phyloP scores from a whole-genome alignment of 1,140 invertebrate genomes.

The Lamellibrachia luymesi region DNA sequence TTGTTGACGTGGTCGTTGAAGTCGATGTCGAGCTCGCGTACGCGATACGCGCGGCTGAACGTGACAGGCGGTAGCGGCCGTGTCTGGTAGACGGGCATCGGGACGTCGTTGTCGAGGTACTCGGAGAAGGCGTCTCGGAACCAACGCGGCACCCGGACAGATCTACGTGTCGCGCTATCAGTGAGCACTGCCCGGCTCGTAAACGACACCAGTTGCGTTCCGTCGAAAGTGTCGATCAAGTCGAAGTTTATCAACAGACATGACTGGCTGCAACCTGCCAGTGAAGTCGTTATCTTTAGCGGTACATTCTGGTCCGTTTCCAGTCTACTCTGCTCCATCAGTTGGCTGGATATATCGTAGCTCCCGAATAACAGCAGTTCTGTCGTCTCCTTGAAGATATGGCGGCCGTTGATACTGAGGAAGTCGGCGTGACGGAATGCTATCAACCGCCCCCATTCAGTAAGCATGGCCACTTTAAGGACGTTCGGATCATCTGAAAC shows the following conservation, averaged over 20 bases:
- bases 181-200: neutral
- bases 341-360: neutral
- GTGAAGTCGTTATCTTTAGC: neutral
- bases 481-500: neutral
- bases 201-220: neutral
- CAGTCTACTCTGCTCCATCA: neutral
- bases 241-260: neutral
- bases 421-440: neutral
- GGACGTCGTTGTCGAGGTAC: neutral
- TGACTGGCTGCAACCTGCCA: neutral
- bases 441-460: neutral
- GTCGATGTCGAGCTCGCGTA: neutral
- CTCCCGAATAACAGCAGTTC: neutral
- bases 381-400: neutral
- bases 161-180: neutral
- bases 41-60: neutral
- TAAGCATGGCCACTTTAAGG: neutral
- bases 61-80: neutral
- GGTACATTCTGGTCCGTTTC: neutral
- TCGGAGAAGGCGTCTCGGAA: neutral
- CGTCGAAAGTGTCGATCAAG: neutral
- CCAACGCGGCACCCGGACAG: neutral
- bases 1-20: neutral
- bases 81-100: neutral
- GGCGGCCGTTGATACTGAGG: neutral